phyloP scores from a whole-genome alignment of 2,797 vertebrate species.

The Champsocephalus esox region DNA sequence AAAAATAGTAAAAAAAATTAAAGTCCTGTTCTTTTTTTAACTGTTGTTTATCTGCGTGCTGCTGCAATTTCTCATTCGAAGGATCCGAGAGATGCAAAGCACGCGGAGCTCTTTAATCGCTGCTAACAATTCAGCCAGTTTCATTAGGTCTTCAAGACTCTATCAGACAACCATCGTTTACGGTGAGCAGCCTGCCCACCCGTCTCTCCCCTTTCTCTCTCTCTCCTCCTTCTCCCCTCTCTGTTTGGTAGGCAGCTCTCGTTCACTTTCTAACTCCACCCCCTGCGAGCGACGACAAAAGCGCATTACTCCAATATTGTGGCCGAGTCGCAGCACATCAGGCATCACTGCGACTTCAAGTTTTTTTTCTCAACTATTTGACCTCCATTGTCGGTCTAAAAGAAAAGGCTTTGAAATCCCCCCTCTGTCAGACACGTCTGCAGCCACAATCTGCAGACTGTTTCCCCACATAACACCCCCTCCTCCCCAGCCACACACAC shows the following conservation, averaged over 20 bases:
- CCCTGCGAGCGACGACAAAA: conserved; percentile 75
- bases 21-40: conserved; percentile 47
- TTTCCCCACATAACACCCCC: conserved; percentile 22
- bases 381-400: conserved; percentile 34
- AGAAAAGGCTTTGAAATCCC: conserved; percentile 21
- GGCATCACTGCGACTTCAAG: conserved; percentile 61
- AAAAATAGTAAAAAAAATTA: not conserved
- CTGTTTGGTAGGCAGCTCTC: conserved; percentile 84
- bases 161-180: conserved; percentile 68
- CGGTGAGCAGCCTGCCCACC: conserved; percentile 62
- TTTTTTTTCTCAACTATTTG: conserved; percentile 47
- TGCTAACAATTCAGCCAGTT: conserved; percentile 60
- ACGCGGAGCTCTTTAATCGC: conserved; percentile 27
- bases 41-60: conserved; percentile 32
- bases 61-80: conserved; percentile 31
- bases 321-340: conserved; percentile 60
- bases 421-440: conserved; percentile 32
- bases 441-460: conserved; percentile 56
- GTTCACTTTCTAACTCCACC: conserved; percentile 81
- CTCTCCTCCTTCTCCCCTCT: conserved; percentile 54
- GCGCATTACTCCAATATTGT: conserved; percentile 76
- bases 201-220: conserved; percentile 48
- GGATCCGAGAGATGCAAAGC: conserved; percentile 34
- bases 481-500: conserved; percentile 1
- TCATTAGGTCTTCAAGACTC: conserved; percentile 63